Percentiles rank a stretch among this genome's conserved stretches.
Conservation (phyloP, 30 jellyfish, hydroid and myxozoan species). For the Euphysa ruthae region DNA sequence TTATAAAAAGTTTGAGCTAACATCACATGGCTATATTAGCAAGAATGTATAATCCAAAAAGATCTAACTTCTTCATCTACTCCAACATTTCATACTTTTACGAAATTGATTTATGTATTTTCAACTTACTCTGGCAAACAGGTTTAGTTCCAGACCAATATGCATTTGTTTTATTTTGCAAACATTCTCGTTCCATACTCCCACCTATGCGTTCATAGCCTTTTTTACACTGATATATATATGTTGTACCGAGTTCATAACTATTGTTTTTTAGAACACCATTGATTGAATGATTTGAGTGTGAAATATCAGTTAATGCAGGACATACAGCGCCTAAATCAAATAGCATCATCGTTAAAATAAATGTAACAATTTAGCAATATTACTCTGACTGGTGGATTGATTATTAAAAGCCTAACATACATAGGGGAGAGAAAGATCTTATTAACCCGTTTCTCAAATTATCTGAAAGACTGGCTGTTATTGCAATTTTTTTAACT, state of each 20-base stretch:
- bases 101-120: too few relatives aligned
- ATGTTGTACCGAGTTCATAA: constrained; percentile 6
- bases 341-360: background rate
- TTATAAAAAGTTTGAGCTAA: too few relatives aligned
- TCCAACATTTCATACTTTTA: too few relatives aligned
- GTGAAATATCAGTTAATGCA: constrained; percentile 28
- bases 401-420: too few relatives aligned
- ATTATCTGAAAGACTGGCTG: too few relatives aligned
- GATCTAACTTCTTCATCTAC: too few relatives aligned
- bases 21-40: too few relatives aligned
- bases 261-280: background rate
- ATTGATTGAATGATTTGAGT: constrained; percentile 18
- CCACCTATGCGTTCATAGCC: constrained; percentile 47
- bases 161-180: constrained; percentile 43
- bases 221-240: constrained; percentile 19
- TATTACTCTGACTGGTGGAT: too few relatives aligned
- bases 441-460: too few relatives aligned
- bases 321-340: constrained; percentile 54
- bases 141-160: constrained; percentile 70
- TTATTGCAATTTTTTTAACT: too few relatives aligned
- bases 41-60: too few relatives aligned
- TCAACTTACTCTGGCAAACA: constrained; percentile 49
- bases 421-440: too few relatives aligned
- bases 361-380: background rate
- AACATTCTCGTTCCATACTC: constrained; percentile 27